Conservation (phyloP, 2,888 invertebrate species). For the Fissipunctia ypsillon region DNA sequence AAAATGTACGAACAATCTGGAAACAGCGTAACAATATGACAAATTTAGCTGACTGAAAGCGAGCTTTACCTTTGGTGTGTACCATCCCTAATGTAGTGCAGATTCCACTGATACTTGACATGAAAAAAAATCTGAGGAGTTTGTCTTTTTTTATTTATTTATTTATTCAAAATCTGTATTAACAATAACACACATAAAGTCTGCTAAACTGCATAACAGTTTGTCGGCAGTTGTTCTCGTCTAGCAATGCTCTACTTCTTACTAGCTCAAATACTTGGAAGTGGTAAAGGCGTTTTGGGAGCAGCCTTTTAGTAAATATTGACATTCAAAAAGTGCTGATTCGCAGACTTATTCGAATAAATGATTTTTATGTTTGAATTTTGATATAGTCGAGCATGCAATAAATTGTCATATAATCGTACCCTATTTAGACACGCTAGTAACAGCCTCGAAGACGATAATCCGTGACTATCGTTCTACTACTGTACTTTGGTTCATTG, state of each 20-base stretch:
- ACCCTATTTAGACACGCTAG: constrained; percentile 1
- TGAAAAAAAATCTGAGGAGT: neutral
- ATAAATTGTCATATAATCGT: neutral
- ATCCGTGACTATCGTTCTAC: constrained; percentile 31
- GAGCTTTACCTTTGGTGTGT: neutral
- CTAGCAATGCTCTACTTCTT: neutral
- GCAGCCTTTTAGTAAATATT: neutral
- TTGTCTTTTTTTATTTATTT: too few species aligned
- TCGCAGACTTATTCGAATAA: neutral
- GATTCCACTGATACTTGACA: neutral
- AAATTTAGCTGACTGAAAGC: neutral
- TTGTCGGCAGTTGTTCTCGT: too few species aligned
- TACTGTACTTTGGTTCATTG: constrained; percentile 11
- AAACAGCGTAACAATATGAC: neutral
- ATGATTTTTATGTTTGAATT: neutral
- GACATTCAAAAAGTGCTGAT: neutral
- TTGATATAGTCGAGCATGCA: neutral
- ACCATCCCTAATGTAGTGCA: neutral
- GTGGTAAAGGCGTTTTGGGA: neutral
- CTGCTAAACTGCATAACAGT: too few species aligned
- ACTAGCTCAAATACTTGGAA: neutral
- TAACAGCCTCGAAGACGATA: neutral
- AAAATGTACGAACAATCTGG: neutral
- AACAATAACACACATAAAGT: too few species aligned
- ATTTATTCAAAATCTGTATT: too few species aligned